phyloP scores from a whole-genome alignment of 2,888 invertebrate genomes.

The Auanema sp. region DNA sequence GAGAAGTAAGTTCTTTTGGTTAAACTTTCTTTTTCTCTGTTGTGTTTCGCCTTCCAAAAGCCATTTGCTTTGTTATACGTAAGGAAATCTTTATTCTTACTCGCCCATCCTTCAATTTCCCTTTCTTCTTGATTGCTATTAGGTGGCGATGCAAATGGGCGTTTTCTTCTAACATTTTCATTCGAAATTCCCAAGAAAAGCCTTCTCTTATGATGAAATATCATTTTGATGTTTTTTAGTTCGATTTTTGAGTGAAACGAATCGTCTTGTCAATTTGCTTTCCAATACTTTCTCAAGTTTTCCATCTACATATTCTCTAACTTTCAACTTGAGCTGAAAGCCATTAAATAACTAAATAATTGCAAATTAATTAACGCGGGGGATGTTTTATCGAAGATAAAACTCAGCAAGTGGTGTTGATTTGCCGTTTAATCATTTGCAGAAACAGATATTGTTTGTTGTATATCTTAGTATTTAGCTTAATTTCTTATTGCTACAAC shows the following conservation, averaged over 20 bases:
- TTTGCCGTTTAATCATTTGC: neutral
- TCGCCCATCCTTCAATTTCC: neutral
- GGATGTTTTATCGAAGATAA: neutral
- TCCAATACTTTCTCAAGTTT: neutral
- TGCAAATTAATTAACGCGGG: neutral
- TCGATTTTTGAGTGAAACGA: neutral
- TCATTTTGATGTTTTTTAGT: neutral
- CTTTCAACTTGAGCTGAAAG: no score
- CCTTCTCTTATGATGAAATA: no score
- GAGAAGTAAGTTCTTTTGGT: constrained; percentile 50
- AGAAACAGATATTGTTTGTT: no score
- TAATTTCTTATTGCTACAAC: no score
- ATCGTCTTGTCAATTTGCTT: neutral
- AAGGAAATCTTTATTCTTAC: neutral
- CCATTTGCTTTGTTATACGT: neutral
- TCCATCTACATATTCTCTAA: no score
- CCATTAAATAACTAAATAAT: no score
- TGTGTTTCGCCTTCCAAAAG: constrained; percentile 1
- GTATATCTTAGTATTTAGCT: no score
- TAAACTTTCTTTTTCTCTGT: constrained; percentile 1
- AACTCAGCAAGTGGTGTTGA: neutral
- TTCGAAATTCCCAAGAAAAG: no score
- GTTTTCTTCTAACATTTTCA: neutral
- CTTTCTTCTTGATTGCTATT: neutral
- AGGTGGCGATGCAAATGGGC: constrained; percentile 3